These are phyloP conservation scores for Danaus chrysippus DNA, from an alignment of 2,888 invertebrate species.

Conservation along the genomic window DNA sequence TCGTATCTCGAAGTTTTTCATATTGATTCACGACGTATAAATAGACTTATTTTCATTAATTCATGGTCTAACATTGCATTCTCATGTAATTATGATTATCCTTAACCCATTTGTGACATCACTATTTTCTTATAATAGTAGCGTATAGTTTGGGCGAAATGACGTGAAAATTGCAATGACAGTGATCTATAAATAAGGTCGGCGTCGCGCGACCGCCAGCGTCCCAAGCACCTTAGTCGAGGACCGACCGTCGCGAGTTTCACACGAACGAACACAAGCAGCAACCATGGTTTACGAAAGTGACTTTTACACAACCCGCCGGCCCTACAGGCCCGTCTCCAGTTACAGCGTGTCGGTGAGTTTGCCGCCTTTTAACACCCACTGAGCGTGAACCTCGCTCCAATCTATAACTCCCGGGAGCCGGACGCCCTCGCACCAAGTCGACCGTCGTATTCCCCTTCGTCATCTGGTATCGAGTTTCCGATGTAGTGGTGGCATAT, in stretches of 20 bases:
- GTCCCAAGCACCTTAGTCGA: conserved; percentile 65
- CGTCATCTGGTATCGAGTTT: conserved; percentile 39
- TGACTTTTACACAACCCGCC: conserved; percentile 94
- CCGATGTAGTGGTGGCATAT: conserved; percentile 19
- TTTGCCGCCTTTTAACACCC: conserved; percentile 54
- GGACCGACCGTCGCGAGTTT: conserved; percentile 71
- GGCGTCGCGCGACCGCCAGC: conserved; percentile 48
- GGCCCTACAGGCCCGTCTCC: conserved; percentile 88
- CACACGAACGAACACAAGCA: conserved; percentile 69
- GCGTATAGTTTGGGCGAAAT: conserved; percentile 54
- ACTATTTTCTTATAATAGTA: conserved; percentile 51
- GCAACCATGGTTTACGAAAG: conserved; percentile 93
- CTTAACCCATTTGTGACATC: conserved; percentile 68
- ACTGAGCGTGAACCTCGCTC: conserved; percentile 64
- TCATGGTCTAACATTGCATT: conserved; percentile 38
- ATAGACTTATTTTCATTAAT: conserved; percentile 41
- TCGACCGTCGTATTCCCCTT: conserved; percentile 55
- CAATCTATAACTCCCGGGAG: conserved; percentile 62
- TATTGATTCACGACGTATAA: conserved; percentile 28
- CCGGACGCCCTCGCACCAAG: conserved; percentile 73
- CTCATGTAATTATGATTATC: conserved; percentile 49
- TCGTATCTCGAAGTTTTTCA: conserved; percentile 14
- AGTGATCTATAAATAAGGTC: conserved; percentile 73
- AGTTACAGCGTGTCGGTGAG: conserved; percentile 88
- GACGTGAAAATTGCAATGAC: conserved; percentile 78